Percentiles rank a stretch among this genome's conserved stretches.
Conservation (phyloP, 2,888 invertebrate species). For the Cyclophora punctaria region DNA sequence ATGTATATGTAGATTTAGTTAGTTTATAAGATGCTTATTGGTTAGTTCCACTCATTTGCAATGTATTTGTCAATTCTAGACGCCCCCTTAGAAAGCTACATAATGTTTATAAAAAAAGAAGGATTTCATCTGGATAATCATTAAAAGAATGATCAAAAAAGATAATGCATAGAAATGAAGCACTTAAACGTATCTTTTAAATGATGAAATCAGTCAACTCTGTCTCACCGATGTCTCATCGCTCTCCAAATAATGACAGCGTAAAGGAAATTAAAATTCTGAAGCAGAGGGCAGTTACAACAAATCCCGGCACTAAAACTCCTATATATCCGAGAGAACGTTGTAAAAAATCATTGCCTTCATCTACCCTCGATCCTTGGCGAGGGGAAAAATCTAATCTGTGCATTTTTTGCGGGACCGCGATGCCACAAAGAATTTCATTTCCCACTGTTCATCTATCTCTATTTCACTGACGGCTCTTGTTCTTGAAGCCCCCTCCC, state of each 20-base stretch:
- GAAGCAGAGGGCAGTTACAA: constrained; percentile 69
- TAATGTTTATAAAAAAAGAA: too few relatives aligned
- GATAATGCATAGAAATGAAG: too few relatives aligned
- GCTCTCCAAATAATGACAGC: constrained; percentile 11
- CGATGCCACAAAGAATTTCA: constrained; percentile 77
- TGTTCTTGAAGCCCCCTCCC: constrained; percentile 62
- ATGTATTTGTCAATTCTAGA: too few relatives aligned
- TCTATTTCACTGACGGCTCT: constrained; percentile 75
- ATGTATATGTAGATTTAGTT: too few relatives aligned
- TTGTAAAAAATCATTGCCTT: constrained; percentile 76
- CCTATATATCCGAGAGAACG: constrained; percentile 66
- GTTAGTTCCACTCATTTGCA: too few relatives aligned
- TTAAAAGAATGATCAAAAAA: too few relatives aligned
- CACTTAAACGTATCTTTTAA: too few relatives aligned
- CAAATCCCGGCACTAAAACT: constrained; percentile 72
- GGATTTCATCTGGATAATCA: too few relatives aligned
- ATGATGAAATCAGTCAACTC: not conserved
- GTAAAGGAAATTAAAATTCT: constrained; percentile 72
- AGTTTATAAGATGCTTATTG: too few relatives aligned
- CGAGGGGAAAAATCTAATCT: constrained; percentile 75
- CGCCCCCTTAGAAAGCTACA: too few relatives aligned
- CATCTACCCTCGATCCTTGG: constrained; percentile 65
- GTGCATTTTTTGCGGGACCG: constrained; percentile 77
- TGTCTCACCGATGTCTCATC: constrained; percentile 4
- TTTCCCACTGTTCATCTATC: constrained; percentile 77